These are phyloP conservation scores for Gavia stellata DNA, from an alignment of 2,113 vertebrate species.

Conservation along the genomic window DNA sequence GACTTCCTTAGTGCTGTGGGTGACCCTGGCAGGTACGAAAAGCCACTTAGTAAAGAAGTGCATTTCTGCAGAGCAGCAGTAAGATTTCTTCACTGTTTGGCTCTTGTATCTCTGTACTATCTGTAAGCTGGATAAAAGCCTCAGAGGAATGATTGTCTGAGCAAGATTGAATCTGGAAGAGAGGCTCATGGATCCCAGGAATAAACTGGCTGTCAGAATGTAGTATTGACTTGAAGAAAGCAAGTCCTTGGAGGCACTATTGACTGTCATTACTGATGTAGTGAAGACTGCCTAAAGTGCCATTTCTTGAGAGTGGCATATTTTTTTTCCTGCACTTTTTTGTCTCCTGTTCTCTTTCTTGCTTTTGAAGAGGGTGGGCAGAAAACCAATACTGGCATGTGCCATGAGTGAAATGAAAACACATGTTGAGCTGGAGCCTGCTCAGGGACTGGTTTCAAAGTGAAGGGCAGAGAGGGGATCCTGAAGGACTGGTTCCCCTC, in stretches of 20 bases:
- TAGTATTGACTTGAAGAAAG: conserved; percentile 37
- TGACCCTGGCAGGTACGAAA: not conserved
- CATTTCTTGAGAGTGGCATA: conserved; percentile 33
- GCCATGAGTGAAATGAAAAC: not conserved
- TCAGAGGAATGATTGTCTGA: conserved; percentile 46
- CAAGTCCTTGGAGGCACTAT: conserved; percentile 53
- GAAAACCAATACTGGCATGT: not conserved
- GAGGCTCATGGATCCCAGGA: conserved; percentile 48
- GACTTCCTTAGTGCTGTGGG: not conserved
- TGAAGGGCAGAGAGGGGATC: not conserved
- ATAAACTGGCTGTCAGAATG: conserved; percentile 62
- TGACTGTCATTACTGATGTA: conserved; percentile 62
- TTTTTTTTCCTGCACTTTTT: conserved; percentile 22
- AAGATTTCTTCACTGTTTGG: not conserved
- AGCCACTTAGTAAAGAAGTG: not conserved
- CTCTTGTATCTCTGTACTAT: not conserved
- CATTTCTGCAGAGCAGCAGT: not conserved
- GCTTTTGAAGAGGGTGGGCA: not conserved
- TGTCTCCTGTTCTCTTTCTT: not conserved
- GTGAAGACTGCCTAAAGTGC: conserved; percentile 40
- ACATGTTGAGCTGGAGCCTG: not conserved
- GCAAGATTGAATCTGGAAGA: conserved; percentile 49
- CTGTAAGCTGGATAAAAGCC: conserved; percentile 38
- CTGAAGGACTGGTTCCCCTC: not conserved
- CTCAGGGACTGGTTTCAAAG: not conserved